Evolutionary conservation across 2,113 vertebrate genomes (phyloP).

Genomic region (Atlantisia rogersi): DNA sequence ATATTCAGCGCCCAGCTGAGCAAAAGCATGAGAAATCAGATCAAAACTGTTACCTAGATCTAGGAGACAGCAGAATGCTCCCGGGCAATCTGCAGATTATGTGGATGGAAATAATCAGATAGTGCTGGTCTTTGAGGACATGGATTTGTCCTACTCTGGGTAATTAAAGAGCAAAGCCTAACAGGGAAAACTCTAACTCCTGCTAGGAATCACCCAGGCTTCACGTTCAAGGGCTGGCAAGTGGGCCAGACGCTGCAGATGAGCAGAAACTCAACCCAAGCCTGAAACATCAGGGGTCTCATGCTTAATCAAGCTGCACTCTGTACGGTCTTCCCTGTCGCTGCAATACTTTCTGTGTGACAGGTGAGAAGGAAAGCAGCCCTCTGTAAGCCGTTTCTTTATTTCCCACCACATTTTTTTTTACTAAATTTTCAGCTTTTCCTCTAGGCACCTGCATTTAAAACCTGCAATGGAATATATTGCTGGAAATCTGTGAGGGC

Average conservation of each 20-base stretch:
- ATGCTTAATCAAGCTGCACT: background rate
- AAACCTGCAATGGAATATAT: background rate
- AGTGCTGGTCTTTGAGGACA: background rate
- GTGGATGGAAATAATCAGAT: constrained; percentile 14
- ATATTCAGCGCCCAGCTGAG: background rate
- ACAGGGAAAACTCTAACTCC: background rate
- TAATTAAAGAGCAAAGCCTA: constrained; percentile 13
- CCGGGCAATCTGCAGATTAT: background rate
- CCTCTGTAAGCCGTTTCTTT: background rate
- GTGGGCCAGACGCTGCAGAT: background rate
- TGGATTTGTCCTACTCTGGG: background rate
- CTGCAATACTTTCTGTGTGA: background rate
- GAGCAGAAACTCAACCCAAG: background rate
- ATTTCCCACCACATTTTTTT: background rate
- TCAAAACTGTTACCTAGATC: constrained; percentile 5
- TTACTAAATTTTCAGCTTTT: background rate
- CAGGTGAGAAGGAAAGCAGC: background rate
- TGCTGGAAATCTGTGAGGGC: background rate
- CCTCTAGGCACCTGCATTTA: background rate
- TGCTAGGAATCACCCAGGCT: background rate
- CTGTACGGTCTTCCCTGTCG: background rate
- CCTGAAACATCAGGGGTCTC: background rate
- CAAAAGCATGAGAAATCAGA: background rate
- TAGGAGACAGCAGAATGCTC: constrained; percentile 4
- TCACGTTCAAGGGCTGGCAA: background rate